A percentile compares a stretch with the other conserved stretches of the same genome.
phyloP scores from a whole-genome alignment of 2,113 vertebrate species.

The Trochalopteron elliotii region DNA sequence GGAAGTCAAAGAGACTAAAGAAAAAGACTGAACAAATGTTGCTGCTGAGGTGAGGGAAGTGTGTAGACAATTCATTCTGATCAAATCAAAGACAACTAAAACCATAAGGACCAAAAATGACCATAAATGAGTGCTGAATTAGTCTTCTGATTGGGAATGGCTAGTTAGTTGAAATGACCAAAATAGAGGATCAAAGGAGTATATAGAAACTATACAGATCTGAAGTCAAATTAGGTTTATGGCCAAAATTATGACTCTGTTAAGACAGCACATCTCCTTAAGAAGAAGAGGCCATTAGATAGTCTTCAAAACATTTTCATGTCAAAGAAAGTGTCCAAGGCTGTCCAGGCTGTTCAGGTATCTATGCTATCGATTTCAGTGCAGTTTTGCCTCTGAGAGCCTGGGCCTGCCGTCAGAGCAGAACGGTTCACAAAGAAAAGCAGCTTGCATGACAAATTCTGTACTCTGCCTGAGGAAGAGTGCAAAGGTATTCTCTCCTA shows the following conservation, averaged over 20 bases:
- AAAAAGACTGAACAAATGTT: not conserved
- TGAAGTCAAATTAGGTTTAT: not conserved
- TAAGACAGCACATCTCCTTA: not conserved
- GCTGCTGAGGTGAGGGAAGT: not conserved
- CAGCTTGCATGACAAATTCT: not conserved
- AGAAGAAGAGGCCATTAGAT: not conserved
- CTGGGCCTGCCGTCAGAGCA: not conserved
- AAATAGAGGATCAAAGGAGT: not conserved
- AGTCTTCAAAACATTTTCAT: not conserved
- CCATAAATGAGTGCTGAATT: not conserved
- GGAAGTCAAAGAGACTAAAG: not conserved
- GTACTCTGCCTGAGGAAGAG: conserved; percentile 6
- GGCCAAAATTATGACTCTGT: not conserved
- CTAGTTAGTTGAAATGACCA: not conserved
- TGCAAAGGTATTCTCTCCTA: conserved; percentile 55
- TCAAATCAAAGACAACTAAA: not conserved
- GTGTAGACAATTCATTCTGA: not conserved
- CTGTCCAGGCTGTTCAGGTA: not conserved
- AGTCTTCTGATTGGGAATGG: not conserved
- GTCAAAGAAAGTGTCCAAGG: not conserved
- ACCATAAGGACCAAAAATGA: not conserved
- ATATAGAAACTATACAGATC: not conserved
- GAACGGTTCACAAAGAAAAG: not conserved
- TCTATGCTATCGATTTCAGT: not conserved
- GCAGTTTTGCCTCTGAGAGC: not conserved